Conservation (phyloP, 2,888 invertebrate genomes). For the Mongoloraphidia duomilia region DNA sequence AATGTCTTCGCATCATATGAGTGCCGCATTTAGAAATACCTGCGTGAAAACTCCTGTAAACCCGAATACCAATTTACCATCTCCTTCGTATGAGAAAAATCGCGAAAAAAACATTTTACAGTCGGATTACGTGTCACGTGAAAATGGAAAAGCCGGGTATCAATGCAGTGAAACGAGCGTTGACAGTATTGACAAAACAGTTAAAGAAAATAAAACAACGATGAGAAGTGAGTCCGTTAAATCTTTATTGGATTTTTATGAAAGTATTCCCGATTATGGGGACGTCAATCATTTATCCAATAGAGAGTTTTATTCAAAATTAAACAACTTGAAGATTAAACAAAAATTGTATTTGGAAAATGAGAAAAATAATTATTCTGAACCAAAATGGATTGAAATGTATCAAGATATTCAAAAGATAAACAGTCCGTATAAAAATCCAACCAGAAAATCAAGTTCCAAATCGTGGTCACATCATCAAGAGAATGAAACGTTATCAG, state of each 20-base stretch:
- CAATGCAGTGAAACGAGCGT: conserved; percentile 15
- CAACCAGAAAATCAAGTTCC: background rate
- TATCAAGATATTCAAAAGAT: conserved; percentile 19
- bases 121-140: background rate
- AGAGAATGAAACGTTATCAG: background rate
- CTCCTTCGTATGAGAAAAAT: conserved; percentile 51
- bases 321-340: conserved; percentile 49
- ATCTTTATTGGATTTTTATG: conserved; percentile 55
- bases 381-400: conserved; percentile 29
- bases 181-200: background rate
- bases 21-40: conserved; percentile 53
- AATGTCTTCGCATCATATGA: conserved; percentile 38
- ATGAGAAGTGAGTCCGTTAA: conserved; percentile 35
- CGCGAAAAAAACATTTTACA: conserved; percentile 21
- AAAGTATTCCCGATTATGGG: conserved; percentile 66
- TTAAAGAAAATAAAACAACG: conserved; percentile 26
- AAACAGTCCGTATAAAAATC: conserved; percentile 5
- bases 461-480: conserved; percentile 1
- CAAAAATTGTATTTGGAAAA: conserved; percentile 34
- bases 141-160: conserved; percentile 16
- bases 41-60: conserved; percentile 59
- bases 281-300: conserved; percentile 62
- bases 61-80: conserved; percentile 56
- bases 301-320: conserved; percentile 57
- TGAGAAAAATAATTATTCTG: conserved; percentile 22